A percentile compares a stretch with the other conserved stretches of the same genome.
phyloP scores from a whole-genome alignment of 2,888 invertebrate species.

The Stenotaenia linearis region DNA sequence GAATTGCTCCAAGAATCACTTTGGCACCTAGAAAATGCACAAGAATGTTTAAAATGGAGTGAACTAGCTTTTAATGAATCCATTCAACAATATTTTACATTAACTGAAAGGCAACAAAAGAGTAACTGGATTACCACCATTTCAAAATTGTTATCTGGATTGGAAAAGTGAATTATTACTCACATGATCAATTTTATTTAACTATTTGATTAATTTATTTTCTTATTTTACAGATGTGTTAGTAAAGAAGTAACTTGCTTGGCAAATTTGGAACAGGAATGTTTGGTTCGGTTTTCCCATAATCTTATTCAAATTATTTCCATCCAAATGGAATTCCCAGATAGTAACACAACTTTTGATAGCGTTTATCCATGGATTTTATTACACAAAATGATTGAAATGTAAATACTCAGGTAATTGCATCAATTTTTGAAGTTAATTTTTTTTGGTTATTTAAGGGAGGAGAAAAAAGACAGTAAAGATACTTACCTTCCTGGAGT shows the following conservation, averaged over 20 bases:
- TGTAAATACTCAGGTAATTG: constrained; percentile 41
- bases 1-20: constrained; percentile 35
- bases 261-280: constrained; percentile 40
- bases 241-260: constrained; percentile 28
- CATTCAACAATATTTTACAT: constrained; percentile 30
- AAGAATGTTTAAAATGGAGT: constrained; percentile 33
- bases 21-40: constrained; percentile 29
- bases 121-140: constrained; percentile 32
- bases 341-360: constrained; percentile 60
- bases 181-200: background rate
- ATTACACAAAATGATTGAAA: constrained; percentile 68
- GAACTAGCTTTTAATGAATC: constrained; percentile 36
- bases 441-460: constrained; percentile 39
- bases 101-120: constrained; percentile 2
- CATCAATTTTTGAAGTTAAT: background rate
- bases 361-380: constrained; percentile 76
- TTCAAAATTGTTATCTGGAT: constrained; percentile 30
- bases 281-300: constrained; percentile 63
- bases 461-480: constrained; percentile 39
- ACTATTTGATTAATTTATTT: background rate
- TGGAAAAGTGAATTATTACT: constrained; percentile 13
- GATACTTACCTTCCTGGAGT: constrained; percentile 37
- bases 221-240: constrained; percentile 28
- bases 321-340: constrained; percentile 66
- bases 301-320: constrained; percentile 69